These are phyloP conservation scores for Dioctria linearis DNA, from an alignment of 2,888 invertebrate genomes.

Conservation along the genomic window DNA sequence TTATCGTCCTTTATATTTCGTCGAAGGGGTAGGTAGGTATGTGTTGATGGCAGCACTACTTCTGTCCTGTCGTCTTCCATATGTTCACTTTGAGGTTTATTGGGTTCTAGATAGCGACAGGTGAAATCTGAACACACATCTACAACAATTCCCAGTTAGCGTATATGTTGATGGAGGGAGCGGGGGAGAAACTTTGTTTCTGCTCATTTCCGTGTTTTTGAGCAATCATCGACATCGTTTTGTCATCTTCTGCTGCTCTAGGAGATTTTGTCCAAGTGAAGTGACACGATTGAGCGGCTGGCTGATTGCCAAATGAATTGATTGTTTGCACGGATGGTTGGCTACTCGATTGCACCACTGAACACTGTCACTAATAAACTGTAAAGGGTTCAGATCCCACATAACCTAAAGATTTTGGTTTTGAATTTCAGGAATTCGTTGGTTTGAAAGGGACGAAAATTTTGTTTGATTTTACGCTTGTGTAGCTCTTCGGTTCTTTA, in stretches of 20 bases:
- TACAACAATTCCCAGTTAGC: background rate
- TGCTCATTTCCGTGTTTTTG: conserved; percentile 52
- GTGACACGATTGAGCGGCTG: conserved; percentile 59
- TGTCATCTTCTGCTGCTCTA: conserved; percentile 14
- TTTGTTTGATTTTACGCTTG: conserved; percentile 44
- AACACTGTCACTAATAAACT: conserved; percentile 46
- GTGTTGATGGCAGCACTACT: conserved; percentile 15
- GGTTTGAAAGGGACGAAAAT: background rate
- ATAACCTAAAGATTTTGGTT: conserved; percentile 14
- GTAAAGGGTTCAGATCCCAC: conserved; percentile 35
- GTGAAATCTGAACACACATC: background rate
- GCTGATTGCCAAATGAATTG: conserved; percentile 60
- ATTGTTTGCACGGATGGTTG: conserved; percentile 57
- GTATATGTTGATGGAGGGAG: too few species aligned
- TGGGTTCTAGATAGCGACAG: conserved; percentile 29
- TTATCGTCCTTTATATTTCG: conserved; percentile 23
- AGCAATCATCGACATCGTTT: conserved; percentile 46
- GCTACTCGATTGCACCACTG: conserved; percentile 47
- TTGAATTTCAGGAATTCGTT: conserved; percentile 22
- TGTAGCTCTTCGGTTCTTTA: background rate
- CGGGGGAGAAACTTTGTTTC: conserved; percentile 39
- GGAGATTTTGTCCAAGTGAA: conserved; percentile 47
- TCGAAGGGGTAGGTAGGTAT: background rate
- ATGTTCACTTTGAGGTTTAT: conserved; percentile 48
- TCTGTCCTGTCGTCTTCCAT: conserved; percentile 29